Percentiles rank a stretch among this genome's conserved stretches.
Conservation (phyloP, 2,113 vertebrate species). For the Ivindomyrus marchei region DNA sequence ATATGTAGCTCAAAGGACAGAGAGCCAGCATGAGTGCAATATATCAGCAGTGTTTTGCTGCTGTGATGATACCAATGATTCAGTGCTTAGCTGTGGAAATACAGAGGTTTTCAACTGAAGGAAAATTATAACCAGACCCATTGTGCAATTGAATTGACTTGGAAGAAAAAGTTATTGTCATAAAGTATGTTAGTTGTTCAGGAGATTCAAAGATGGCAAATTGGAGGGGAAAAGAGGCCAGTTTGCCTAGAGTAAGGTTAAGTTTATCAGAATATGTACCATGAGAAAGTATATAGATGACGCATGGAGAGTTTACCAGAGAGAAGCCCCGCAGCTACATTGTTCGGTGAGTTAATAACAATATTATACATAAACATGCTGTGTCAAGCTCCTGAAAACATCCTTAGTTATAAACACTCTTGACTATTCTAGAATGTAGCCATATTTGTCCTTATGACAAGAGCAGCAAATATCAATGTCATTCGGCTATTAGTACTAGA, state of each 20-base stretch:
- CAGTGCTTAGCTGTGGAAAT: background rate
- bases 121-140: background rate
- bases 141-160: background rate
- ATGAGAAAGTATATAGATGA: conserved; percentile 21
- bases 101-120: background rate
- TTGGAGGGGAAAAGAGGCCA: background rate
- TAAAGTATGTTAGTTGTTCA: background rate
- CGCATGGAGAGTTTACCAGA: conserved; percentile 47
- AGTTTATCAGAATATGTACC: conserved; percentile 32
- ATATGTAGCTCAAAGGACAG: conserved; percentile 29
- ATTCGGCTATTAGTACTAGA: background rate
- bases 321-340: conserved; percentile 43
- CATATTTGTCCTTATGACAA: conserved; percentile 2
- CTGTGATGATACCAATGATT: background rate
- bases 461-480: background rate
- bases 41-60: background rate
- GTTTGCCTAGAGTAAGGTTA: background rate
- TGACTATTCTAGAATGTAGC: background rate
- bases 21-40: background rate
- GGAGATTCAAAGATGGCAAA: background rate
- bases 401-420: background rate
- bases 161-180: background rate
- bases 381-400: background rate
- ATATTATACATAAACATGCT: background rate
- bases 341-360: conserved; percentile 42